A percentile compares a stretch with the other conserved stretches of the same genome.
phyloP scores from a whole-genome alignment of 2,888 invertebrate genomes.

The Scaeva pyrastri region DNA sequence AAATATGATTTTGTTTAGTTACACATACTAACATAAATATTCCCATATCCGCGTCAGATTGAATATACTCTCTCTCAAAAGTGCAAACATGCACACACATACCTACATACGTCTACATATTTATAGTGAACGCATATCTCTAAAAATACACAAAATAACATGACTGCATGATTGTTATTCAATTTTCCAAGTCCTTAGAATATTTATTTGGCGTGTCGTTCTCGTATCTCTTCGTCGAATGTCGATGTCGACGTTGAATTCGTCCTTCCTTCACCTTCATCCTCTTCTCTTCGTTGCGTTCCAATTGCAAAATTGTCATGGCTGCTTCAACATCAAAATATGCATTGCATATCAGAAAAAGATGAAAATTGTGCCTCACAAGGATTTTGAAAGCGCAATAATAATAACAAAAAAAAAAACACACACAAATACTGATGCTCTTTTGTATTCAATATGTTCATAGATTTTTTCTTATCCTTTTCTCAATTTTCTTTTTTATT shows the following conservation, averaged over 20 bases:
- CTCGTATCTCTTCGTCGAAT: no score
- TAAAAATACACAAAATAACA: background rate
- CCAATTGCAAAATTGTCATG: constrained; percentile 22
- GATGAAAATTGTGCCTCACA: constrained; percentile 15
- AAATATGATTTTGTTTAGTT: no score
- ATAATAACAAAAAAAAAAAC: background rate
- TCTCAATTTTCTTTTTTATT: no score
- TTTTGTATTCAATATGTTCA: background rate
- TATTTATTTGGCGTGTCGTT: constrained; percentile 7
- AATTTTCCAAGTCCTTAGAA: constrained; percentile 15
- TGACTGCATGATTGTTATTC: constrained; percentile 11
- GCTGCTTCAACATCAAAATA: constrained; percentile 11
- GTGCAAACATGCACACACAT: no score
- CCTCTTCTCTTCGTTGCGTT: background rate
- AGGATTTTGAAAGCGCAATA: background rate
- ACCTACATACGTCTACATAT: no score
- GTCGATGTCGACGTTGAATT: no score
- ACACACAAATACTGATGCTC: background rate
- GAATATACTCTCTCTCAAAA: no score
- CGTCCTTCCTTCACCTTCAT: no score
- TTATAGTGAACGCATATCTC: no score
- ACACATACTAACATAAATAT: no score
- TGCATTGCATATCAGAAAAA: constrained; percentile 5
- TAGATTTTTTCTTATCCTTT: background rate
- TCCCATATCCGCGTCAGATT: no score